phyloP scores from a whole-genome alignment of 2,797 vertebrate species.

The Triplophysa yarkandensis region DNA sequence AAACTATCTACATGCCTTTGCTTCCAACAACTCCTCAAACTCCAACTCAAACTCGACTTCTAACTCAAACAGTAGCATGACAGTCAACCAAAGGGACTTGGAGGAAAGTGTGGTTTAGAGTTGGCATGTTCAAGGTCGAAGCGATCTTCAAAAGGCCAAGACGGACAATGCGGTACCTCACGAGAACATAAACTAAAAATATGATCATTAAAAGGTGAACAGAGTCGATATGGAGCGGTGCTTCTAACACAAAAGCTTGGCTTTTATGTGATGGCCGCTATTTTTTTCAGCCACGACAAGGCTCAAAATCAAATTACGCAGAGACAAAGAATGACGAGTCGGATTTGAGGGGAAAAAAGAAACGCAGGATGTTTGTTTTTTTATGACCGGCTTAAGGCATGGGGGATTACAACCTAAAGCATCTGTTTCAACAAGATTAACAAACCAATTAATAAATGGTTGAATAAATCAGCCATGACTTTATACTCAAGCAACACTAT shows the following conservation, averaged over 20 bases:
- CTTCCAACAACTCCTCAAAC: slow-evolving; percentile 72
- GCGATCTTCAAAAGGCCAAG: slow-evolving; percentile 21
- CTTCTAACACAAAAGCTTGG: slow-evolving; percentile 30
- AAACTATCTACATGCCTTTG: slow-evolving; percentile 75
- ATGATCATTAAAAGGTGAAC: not conserved
- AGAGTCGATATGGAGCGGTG: slow-evolving; percentile 28
- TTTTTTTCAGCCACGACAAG: slow-evolving; percentile 20
- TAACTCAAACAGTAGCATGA: slow-evolving; percentile 72
- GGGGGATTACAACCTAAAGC: slow-evolving; percentile 53
- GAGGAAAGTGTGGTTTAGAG: slow-evolving; percentile 79
- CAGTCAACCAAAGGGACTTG: slow-evolving; percentile 65
- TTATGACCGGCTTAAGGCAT: slow-evolving; percentile 25
- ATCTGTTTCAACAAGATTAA: slow-evolving; percentile 56
- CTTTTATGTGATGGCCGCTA: slow-evolving; percentile 33
- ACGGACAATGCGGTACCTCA: slow-evolving; percentile 4
- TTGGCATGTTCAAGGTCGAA: slow-evolving; percentile 35
- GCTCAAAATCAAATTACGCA: slow-evolving; percentile 45
- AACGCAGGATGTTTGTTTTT: slow-evolving; percentile 43
- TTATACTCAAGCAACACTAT: slow-evolving; percentile 39
- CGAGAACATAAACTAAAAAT: slow-evolving; percentile 1
- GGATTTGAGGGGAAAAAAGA: slow-evolving; percentile 36
- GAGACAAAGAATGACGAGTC: slow-evolving; percentile 29
- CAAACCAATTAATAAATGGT: slow-evolving; percentile 58
- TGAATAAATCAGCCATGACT: slow-evolving; percentile 50
- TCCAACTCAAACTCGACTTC: slow-evolving; percentile 67